A percentile compares a stretch with the other conserved stretches of the same genome.
These are phyloP conservation scores for Rallus crepitans DNA, from an alignment of 2,797 vertebrate species.

Conservation along the genomic window DNA sequence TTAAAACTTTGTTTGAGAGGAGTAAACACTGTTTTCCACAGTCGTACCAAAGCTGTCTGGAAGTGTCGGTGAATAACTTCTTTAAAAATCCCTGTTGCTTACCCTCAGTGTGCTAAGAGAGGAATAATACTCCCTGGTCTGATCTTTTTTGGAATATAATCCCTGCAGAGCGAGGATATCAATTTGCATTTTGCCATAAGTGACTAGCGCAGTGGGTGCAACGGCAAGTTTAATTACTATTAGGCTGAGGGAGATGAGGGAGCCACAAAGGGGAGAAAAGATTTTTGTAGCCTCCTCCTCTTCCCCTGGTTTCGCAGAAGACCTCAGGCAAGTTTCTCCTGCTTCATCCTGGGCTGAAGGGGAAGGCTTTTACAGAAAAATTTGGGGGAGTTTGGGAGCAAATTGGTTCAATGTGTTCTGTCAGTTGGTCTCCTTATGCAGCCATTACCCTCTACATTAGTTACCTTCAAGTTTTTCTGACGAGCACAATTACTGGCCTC, in stretches of 20 bases:
- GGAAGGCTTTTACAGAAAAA: conserved; percentile 13
- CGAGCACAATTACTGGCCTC: neutral
- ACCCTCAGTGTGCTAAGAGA: neutral
- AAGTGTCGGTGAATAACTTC: neutral
- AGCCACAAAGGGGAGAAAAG: neutral
- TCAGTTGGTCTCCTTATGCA: conserved; percentile 34
- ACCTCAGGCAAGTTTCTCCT: neutral
- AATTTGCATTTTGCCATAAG: neutral
- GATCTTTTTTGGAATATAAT: neutral
- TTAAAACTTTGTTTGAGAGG: neutral
- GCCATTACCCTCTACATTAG: neutral
- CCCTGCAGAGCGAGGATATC: neutral
- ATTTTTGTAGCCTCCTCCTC: neutral
- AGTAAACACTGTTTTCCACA: neutral
- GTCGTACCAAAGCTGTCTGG: neutral
- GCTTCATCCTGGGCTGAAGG: neutral
- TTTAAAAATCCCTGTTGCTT: neutral
- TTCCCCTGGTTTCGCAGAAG: neutral
- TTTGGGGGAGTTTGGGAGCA: neutral
- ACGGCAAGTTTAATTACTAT: neutral
- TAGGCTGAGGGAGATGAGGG: neutral
- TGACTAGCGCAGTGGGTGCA: neutral
- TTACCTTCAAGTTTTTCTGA: conserved; percentile 40
- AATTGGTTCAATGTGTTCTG: conserved; percentile 55
- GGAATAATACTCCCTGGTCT: neutral